These are phyloP conservation scores for Hippopotamus amphibius DNA, from an alignment of 2,113 vertebrate genomes.

Conservation along the genomic window DNA sequence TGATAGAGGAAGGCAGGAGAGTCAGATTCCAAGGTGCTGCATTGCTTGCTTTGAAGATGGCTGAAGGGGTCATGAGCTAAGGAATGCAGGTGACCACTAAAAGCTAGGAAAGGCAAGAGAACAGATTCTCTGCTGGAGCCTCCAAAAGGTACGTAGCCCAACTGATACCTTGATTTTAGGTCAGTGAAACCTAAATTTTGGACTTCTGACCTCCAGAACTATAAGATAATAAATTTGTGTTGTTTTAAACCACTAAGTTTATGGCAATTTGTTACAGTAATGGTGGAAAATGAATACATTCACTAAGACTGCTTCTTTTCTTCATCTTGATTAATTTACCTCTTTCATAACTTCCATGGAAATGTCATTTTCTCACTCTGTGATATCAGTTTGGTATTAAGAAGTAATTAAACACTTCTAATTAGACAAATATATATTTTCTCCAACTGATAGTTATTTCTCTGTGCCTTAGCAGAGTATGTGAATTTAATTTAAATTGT, in stretches of 20 bases:
- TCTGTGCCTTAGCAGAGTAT: background rate
- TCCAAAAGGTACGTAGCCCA: background rate
- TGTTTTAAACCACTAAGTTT: background rate
- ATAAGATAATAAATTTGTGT: background rate
- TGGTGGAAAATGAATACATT: background rate
- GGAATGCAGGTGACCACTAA: background rate
- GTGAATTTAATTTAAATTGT: conserved; percentile 7
- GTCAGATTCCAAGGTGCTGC: background rate
- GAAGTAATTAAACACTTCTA: background rate
- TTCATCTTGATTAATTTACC: background rate
- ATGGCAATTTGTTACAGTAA: background rate
- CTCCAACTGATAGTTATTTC: background rate
- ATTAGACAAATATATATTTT: background rate
- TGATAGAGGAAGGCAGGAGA: no score
- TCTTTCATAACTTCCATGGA: background rate
- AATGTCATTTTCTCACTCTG: background rate
- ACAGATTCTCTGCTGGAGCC: background rate
- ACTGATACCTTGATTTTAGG: background rate
- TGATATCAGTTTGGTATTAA: background rate
- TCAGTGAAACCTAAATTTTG: background rate
- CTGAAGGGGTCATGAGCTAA: background rate
- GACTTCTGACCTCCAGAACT: background rate
- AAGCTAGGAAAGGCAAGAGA: background rate
- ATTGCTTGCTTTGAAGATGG: background rate
- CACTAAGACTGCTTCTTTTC: background rate